These are phyloP conservation scores for Drosophila rufa DNA, from an alignment of 1,140 invertebrate species.

Conservation along the genomic window DNA sequence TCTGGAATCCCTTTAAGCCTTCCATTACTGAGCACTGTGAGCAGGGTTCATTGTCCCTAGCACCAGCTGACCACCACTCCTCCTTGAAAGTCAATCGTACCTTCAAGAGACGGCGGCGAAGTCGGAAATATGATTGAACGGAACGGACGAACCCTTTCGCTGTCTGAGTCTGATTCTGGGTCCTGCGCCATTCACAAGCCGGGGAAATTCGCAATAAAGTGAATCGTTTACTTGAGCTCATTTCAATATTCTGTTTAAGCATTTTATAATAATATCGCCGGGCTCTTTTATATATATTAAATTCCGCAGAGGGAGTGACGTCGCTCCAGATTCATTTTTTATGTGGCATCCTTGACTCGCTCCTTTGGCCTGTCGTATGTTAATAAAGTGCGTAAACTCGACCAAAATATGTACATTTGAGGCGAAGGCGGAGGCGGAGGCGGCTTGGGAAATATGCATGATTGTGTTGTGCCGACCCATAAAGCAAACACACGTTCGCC, in stretches of 20 bases:
- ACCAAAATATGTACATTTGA: slow-evolving; percentile 32
- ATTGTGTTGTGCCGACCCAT: slow-evolving; percentile 38
- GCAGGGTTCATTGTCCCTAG: slow-evolving; percentile 23
- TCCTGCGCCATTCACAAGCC: neutral
- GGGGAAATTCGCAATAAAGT: slow-evolving; percentile 46
- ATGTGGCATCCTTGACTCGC: slow-evolving; percentile 23
- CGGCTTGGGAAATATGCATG: slow-evolving; percentile 34
- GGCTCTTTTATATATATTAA: slow-evolving; percentile 41
- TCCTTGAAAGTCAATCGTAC: slow-evolving; percentile 14
- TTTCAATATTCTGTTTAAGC: slow-evolving; percentile 51
- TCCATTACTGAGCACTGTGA: slow-evolving; percentile 8
- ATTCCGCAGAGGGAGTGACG: slow-evolving; percentile 18
- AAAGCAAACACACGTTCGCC: slow-evolving; percentile 36
- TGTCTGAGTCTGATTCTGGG: neutral
- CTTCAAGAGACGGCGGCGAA: slow-evolving; percentile 3
- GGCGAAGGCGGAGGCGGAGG: slow-evolving; percentile 10
- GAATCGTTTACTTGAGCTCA: slow-evolving; percentile 42
- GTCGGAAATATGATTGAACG: slow-evolving; percentile 30
- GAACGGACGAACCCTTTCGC: slow-evolving; percentile 4
- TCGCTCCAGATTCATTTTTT: slow-evolving; percentile 43
- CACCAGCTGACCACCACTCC: slow-evolving; percentile 1
- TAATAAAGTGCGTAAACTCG: slow-evolving; percentile 49
- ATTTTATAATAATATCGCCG: slow-evolving; percentile 53
- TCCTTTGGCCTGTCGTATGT: slow-evolving; percentile 23
- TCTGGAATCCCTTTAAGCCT: slow-evolving; percentile 12